Evolutionary conservation across 2,888 invertebrate genomes (phyloP), one percentile per base, ranked within the genome.

Genomic region (Sturmia bella): DNA sequence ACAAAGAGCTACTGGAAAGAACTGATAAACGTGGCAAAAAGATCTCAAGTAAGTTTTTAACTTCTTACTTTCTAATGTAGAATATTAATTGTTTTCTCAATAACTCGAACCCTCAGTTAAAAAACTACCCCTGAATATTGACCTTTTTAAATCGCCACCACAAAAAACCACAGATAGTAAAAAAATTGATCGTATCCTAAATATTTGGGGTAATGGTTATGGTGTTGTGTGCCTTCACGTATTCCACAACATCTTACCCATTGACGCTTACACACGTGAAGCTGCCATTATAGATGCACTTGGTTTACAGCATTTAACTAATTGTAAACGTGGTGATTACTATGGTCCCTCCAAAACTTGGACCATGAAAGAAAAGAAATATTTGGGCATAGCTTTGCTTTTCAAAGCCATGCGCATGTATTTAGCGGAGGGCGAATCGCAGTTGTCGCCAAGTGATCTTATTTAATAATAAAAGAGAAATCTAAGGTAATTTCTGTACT

Each of bases 211-310:
- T 0, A 92, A 93, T 84, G 94, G 94, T 70, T 92, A 93, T 13
- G 99, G 99, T 0, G 98, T 99, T 0, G 94, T 99, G 0, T 97
- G 98, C 75, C 92, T 99, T 1, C 97, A 97, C 86, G 93, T 98
- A 54, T 99, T 97, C 89, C 97, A 97, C 87, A 97, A 98, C 89
- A 94, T 96, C 1, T 95, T 97, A 61, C 95, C 97, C 0, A 96
- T 95, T 0, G 99, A 99, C 90, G 99, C 99, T 0, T 97, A 95
- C 85, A 97, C 98, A 0, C 92, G 98, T 83, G 99, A 99, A 56
- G 98, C 98, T 0, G 94, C 96, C 11, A 98, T 99, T 93, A 98
- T 99, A 15, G 96, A 97, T 86, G 96, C 97, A 0, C 89, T 99
- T 7, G 95, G 96, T 0, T 86, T 96, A 4, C 90, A 92, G 0